Evolutionary conservation across 2,113 vertebrate genomes (phyloP).

Genomic region (Mixornis gularis): DNA sequence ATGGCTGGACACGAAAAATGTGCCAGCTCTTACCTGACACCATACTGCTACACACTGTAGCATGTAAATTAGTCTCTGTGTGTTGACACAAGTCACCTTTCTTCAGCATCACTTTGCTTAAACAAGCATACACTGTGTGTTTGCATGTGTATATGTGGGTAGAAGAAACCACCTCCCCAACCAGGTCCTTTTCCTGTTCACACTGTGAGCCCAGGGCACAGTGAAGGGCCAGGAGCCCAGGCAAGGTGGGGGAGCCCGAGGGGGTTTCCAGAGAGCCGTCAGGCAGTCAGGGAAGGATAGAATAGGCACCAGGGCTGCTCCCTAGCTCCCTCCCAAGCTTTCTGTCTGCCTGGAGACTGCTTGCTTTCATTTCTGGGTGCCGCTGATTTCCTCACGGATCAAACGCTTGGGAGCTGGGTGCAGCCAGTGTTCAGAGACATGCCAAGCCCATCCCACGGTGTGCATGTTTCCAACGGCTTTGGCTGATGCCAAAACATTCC

Average conservation of each 20-base stretch:
- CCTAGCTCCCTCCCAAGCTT: not conserved
- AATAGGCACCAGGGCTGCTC: accelerated
- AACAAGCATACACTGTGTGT: not conserved
- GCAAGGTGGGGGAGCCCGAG: accelerated
- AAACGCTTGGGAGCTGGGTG: not conserved
- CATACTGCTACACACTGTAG: not conserved
- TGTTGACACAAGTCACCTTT: not conserved
- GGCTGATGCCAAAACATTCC: not conserved
- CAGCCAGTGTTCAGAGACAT: not conserved
- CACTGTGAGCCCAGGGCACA: accelerated
- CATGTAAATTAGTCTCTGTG: not conserved
- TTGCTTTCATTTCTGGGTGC: not conserved
- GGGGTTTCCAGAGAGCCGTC: not conserved
- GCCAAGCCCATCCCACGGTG: accelerated
- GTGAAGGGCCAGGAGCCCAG: accelerated
- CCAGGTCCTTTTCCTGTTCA: not conserved
- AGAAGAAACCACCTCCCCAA: not conserved
- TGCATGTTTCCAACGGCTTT: not conserved
- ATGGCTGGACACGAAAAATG: not conserved
- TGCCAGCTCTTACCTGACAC: not conserved
- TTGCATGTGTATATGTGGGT: not conserved
- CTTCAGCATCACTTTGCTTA: not conserved
- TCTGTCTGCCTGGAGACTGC: not conserved
- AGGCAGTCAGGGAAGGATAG: not conserved
- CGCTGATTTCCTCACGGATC: not conserved